phyloP scores from a whole-genome alignment of 1,140 invertebrate genomes.

The Leptinotarsa texana region DNA sequence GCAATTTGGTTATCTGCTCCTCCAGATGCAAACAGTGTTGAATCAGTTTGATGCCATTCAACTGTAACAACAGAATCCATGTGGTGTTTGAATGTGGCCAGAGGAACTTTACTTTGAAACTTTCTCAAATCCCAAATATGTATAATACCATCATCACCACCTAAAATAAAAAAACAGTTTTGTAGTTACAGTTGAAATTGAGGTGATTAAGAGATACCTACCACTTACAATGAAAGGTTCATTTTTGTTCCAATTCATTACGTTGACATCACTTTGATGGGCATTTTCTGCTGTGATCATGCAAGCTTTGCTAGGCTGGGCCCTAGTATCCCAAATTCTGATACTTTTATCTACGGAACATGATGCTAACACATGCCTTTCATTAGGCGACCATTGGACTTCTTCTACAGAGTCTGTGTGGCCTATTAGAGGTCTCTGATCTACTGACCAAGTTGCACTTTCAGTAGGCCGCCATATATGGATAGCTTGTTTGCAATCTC shows the following conservation, averaged over 20 bases:
- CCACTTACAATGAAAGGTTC: slow-evolving; percentile 91
- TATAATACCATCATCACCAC: slow-evolving; percentile 94
- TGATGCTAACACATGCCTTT: slow-evolving; percentile 89
- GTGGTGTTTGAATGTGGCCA: slow-evolving; percentile 95
- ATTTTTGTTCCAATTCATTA: slow-evolving; percentile 93
- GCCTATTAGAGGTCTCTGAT: slow-evolving; percentile 83
- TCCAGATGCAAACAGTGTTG: slow-evolving; percentile 89
- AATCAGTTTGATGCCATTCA: slow-evolving; percentile 94
- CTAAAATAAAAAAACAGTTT: slow-evolving; percentile 53
- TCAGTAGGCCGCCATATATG: slow-evolving; percentile 88
- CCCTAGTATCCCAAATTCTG: slow-evolving; percentile 89
- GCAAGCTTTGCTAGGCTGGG: slow-evolving; percentile 82
- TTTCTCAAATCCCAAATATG: slow-evolving; percentile 95
- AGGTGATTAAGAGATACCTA: slow-evolving; percentile 37
- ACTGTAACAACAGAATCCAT: slow-evolving; percentile 90
- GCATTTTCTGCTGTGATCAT: slow-evolving; percentile 88
- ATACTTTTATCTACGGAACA: slow-evolving; percentile 94
- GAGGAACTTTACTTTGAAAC: slow-evolving; percentile 78
- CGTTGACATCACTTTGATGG: slow-evolving; percentile 94
- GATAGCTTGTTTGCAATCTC: slow-evolving; percentile 89
- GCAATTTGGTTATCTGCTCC: slow-evolving; percentile 96
- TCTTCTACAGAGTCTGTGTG: slow-evolving; percentile 96
- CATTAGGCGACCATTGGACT: slow-evolving; percentile 98
- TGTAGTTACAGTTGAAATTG: not conserved
- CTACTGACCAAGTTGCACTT: slow-evolving; percentile 80